These are phyloP conservation scores for Arrhopalites spinosus DNA, from an alignment of 2,888 invertebrate species.

Conservation along the genomic window DNA sequence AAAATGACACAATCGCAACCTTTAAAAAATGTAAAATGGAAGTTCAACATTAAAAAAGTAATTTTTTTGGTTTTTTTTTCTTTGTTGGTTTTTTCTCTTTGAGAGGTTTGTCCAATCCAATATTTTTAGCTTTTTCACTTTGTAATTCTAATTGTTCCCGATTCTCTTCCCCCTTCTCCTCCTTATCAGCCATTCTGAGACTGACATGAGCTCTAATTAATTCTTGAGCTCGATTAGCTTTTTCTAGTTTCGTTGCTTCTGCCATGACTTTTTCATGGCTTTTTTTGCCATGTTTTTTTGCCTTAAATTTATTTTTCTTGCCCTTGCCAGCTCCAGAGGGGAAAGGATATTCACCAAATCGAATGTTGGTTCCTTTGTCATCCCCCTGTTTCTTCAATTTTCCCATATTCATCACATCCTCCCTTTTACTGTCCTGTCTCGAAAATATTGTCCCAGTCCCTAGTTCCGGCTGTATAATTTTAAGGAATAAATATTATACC, in stretches of 20 bases:
- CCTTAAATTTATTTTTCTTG: not conserved
- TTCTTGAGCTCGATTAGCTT: not conserved
- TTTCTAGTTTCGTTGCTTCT: not conserved
- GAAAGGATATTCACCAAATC: not conserved
- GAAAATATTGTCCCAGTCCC: conserved; percentile 15
- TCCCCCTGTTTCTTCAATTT: not conserved
- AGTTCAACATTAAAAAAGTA: too few relatives aligned
- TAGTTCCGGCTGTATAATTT: conserved; percentile 4
- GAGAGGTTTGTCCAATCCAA: too few relatives aligned
- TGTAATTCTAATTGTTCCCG: too few relatives aligned
- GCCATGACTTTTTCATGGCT: too few relatives aligned
- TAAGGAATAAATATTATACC: too few relatives aligned
- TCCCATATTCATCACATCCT: not conserved
- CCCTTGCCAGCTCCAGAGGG: not conserved
- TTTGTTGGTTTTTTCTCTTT: too few relatives aligned
- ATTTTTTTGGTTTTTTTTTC: too few relatives aligned
- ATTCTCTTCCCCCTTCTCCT: not conserved
- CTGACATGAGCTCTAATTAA: not conserved
- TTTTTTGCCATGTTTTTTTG: not conserved
- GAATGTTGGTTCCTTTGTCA: not conserved
- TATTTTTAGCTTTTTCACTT: too few relatives aligned
- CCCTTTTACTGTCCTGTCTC: not conserved
- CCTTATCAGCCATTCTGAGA: not conserved
- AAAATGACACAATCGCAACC: too few relatives aligned
- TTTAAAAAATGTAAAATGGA: too few relatives aligned